Evolutionary conservation across 2,797 vertebrate genomes (phyloP).

Genomic region (Rhyacichthys aspro): DNA sequence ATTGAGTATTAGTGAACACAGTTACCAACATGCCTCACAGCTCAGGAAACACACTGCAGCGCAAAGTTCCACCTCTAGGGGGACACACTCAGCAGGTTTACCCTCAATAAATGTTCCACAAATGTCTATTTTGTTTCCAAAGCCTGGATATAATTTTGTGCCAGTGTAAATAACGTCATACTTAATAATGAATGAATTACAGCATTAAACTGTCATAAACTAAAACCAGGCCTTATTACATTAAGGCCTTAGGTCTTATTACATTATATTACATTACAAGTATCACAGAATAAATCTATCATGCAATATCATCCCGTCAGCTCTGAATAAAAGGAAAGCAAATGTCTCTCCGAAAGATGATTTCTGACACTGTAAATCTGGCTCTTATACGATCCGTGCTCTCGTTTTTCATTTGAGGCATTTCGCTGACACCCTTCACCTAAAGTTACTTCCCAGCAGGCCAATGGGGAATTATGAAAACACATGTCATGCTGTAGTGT

Average conservation of each 20-base stretch:
- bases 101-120: too few species aligned
- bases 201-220: background rate
- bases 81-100: slow-evolving; percentile 13
- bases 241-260: background rate
- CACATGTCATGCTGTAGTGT: slow-evolving; percentile 38
- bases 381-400: slow-evolving; percentile 15
- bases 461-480: slow-evolving; percentile 32
- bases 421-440: slow-evolving; percentile 43
- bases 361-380: slow-evolving; percentile 8
- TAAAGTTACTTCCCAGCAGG: slow-evolving; percentile 19
- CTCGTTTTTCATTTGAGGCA: slow-evolving; percentile 51
- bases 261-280: background rate
- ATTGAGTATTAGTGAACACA: slow-evolving; percentile 78
- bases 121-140: too few species aligned
- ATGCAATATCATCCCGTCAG: background rate
- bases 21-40: slow-evolving; percentile 61
- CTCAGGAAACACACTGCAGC: slow-evolving; percentile 29
- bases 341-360: slow-evolving; percentile 22
- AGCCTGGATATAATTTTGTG: too few species aligned
- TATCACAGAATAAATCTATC: background rate
- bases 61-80: slow-evolving; percentile 14
- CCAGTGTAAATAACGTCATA: too few species aligned
- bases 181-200: too few species aligned
- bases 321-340: background rate
- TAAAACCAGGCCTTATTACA: background rate